Percentiles rank a stretch among this genome's conserved stretches.
phyloP scores from a whole-genome alignment of 2,888 invertebrate species.

The Sinodicranocentrus sp. region DNA sequence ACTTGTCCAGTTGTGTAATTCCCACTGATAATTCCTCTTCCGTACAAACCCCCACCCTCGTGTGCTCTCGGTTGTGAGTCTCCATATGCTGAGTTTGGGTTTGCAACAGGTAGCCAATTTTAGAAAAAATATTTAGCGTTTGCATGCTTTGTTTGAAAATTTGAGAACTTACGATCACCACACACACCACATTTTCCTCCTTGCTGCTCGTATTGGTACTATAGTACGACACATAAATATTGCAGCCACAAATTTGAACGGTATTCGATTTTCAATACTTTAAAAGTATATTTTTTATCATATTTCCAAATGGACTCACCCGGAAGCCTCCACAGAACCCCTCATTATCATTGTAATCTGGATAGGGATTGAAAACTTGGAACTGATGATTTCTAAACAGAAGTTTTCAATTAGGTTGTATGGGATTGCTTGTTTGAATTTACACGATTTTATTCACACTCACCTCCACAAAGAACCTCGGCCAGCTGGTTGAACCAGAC shows the following conservation, averaged over 20 bases:
- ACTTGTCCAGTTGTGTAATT: conserved; percentile 76
- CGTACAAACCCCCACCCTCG: conserved; percentile 77
- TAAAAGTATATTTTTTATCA: not conserved
- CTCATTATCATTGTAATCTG: conserved; percentile 70
- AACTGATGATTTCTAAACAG: conserved; percentile 42
- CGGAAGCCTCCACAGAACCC: conserved; percentile 69
- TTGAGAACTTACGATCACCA: conserved; percentile 77
- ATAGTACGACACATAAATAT: no score
- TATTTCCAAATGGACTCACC: not conserved
- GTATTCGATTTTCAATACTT: not conserved
- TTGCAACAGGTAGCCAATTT: no score
- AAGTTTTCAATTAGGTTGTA: not conserved
- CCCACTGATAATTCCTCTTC: conserved; percentile 76
- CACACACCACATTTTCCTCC: conserved; percentile 79
- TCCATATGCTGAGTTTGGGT: conserved; percentile 2
- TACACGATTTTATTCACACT: not conserved
- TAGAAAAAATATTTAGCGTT: not conserved
- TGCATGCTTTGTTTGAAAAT: not conserved
- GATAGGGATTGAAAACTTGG: conserved; percentile 46
- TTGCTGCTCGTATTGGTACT: conserved; percentile 74
- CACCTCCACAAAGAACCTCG: conserved; percentile 68
- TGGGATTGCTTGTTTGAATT: not conserved
- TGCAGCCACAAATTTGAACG: not conserved
- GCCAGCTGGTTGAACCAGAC: conserved; percentile 70
- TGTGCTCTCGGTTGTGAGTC: conserved; percentile 71